Percentiles rank a stretch among this genome's conserved stretches.
Evolutionary conservation across 2,797 vertebrate species (phyloP).

Genomic region (Lagorchestes hirsutus): DNA sequence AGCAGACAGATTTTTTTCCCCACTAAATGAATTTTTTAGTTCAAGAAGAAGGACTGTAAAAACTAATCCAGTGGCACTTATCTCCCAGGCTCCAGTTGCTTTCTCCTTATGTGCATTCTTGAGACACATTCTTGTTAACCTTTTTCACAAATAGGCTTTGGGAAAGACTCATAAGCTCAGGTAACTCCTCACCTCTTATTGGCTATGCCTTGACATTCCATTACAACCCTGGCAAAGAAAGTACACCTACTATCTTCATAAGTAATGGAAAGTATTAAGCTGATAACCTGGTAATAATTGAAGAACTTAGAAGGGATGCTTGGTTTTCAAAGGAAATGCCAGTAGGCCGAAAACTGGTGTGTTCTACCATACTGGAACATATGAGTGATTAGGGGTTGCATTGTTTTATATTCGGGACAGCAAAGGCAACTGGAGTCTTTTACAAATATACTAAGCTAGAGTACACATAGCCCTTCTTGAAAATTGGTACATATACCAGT

Average conservation of each 20-base stretch:
- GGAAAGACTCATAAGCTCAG: neutral
- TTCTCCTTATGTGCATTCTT: conserved; percentile 23
- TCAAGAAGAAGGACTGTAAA: conserved; percentile 54
- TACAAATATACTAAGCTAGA: neutral
- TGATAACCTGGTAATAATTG: neutral
- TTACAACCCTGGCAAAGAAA: neutral
- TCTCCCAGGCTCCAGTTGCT: conserved; percentile 14
- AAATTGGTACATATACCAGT: neutral
- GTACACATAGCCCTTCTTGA: neutral
- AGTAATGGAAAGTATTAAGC: neutral
- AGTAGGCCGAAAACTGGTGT: neutral
- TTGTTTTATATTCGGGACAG: neutral
- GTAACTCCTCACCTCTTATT: neutral
- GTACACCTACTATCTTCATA: neutral
- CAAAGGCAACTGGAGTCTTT: neutral
- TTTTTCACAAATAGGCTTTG: conserved; percentile 17
- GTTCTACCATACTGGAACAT: neutral
- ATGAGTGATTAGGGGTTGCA: neutral
- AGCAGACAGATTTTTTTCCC: conserved; percentile 27
- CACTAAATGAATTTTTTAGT: conserved; percentile 22
- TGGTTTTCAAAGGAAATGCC: neutral
- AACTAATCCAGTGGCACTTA: conserved; percentile 40
- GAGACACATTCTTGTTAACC: conserved; percentile 7
- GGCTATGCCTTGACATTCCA: neutral
- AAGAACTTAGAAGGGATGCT: neutral